A percentile compares a stretch with the other conserved stretches of the same genome.
phyloP scores from a whole-genome alignment of 2,888 invertebrate genomes.

The Tyria jacobaeae region DNA sequence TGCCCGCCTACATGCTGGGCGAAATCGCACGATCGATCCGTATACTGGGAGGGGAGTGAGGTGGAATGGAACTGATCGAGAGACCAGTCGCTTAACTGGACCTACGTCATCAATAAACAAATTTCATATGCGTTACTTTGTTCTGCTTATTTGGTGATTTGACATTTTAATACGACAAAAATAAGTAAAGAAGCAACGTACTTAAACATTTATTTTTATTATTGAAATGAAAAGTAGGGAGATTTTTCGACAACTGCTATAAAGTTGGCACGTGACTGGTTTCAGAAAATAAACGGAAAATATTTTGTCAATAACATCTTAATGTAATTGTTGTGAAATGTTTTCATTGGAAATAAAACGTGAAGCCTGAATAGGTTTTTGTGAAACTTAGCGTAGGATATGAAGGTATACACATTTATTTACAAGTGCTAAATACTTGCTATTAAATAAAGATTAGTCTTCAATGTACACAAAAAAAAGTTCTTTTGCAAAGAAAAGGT shows the following conservation, averaged over 20 bases:
- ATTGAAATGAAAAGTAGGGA: conserved; percentile 1
- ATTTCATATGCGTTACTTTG: conserved; percentile 28
- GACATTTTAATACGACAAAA: conserved; percentile 30
- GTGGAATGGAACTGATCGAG: conserved; percentile 50
- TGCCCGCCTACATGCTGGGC: conserved; percentile 55
- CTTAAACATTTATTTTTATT: neutral
- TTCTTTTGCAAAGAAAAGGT: neutral
- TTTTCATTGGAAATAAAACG: neutral
- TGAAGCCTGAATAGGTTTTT: no score
- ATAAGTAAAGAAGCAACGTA: neutral
- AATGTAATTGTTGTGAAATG: neutral
- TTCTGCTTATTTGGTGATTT: conserved; percentile 46
- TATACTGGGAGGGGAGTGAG: conserved; percentile 40
- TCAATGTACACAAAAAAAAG: neutral
- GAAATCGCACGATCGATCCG: conserved; percentile 47
- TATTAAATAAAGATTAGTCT: neutral
- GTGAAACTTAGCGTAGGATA: no score
- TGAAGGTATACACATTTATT: neutral
- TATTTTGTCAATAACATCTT: neutral
- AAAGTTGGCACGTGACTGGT: conserved; percentile 8
- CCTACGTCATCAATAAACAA: conserved; percentile 51
- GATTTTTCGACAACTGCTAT: conserved; percentile 3
- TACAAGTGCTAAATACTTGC: neutral
- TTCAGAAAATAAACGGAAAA: conserved; percentile 4
- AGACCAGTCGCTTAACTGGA: conserved; percentile 39